Evolutionary conservation across 2,888 invertebrate genomes (phyloP), one percentile per base, ranked within the genome.

Genomic region (Drosophila lacicola): DNA sequence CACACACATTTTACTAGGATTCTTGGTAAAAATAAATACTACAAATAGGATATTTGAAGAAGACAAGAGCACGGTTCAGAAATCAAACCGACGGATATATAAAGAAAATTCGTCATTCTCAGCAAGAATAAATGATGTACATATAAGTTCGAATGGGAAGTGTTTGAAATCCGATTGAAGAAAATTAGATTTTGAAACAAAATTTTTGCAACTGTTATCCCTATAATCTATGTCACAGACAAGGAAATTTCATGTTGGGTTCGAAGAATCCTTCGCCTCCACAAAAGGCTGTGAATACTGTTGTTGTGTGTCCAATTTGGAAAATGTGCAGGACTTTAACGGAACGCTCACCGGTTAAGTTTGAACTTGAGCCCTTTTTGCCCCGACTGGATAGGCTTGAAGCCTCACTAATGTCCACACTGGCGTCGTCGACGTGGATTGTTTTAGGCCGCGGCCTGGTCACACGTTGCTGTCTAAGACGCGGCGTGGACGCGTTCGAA

Each of bases 401-500:
- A 69, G 96, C 96, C 90, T 96, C 96, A 71, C 96, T 96, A 80
- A 95, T 94, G 89, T 96, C 96, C 54, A 96, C 94, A 42, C 95
- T 95, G 57, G 96, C 95, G 89, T 96, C 95, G 91, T 97, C 97
- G 72, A 97, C 97, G 91, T 98, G 97, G 73, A 98, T 97, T 45
- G 97, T 98, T 93, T 97, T 97, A 53, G 97, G 97, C 34, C 97
- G 94, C 45, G 96, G 97, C 73, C 97, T 94, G 21, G 94, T 93
- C 54, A 94, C 93, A 58, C 93, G 94, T 92, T 95, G 95, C 70
- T 94, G 93, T 80, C 96, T 93, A 93, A 95, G 93, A 90, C 95
- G 95, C 61, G 94, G 93, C 25, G 93, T 93, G n/a, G 94, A 93
- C 29, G 86, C 74, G 14, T 78, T 75, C 33, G 81, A 90, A 49